Evolutionary conservation across 2,113 vertebrate species (phyloP).

Genomic region (Nesoenas mayeri): DNA sequence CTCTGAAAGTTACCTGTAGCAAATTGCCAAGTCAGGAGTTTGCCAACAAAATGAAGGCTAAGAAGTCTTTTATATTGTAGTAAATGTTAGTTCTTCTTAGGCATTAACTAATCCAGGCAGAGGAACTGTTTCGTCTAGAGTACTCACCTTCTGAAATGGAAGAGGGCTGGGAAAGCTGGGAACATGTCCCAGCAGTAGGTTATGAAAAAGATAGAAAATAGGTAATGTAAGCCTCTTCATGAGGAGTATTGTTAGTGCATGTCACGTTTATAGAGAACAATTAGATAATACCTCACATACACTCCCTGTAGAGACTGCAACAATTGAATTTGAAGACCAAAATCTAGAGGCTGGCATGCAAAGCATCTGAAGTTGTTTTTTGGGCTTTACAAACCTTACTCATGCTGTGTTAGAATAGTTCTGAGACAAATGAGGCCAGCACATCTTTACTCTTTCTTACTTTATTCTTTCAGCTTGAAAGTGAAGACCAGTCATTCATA

Average conservation of each 20-base stretch:
- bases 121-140: background rate
- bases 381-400: background rate
- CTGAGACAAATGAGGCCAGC: background rate
- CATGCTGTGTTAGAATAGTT: background rate
- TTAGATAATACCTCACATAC: background rate
- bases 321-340: background rate
- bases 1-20: background rate
- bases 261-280: background rate
- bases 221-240: background rate
- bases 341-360: background rate
- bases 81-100: background rate
- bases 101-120: background rate
- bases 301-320: background rate
- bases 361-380: background rate
- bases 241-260: background rate
- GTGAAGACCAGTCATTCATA: background rate
- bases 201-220: background rate
- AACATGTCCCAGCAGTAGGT: background rate
- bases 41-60: background rate
- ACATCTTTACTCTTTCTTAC: background rate
- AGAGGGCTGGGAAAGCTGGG: background rate
- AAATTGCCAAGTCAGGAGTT: background rate
- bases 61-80: background rate
- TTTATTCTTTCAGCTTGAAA: slow-evolving; percentile 1
- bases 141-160: background rate